These are phyloP conservation scores for Leptatherina wallacei DNA, from an alignment of 2,797 vertebrate genomes.

Conservation along the genomic window DNA sequence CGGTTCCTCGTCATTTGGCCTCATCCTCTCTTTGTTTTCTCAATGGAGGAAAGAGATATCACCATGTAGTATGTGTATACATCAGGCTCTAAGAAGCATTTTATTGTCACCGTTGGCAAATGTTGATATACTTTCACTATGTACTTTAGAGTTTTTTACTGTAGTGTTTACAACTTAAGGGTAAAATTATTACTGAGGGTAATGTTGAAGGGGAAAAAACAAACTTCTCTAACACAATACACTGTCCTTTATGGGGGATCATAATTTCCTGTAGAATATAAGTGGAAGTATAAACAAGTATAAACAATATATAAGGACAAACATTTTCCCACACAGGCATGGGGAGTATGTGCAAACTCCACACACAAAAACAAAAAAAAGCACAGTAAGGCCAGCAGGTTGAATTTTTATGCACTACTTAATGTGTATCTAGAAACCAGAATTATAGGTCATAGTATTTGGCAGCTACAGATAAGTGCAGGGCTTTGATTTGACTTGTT, in stretches of 20 bases:
- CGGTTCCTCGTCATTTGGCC: conserved; percentile 3
- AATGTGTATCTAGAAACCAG: background rate
- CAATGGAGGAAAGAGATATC: background rate
- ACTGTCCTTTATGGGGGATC: background rate
- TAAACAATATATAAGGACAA: background rate
- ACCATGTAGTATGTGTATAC: background rate
- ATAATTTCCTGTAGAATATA: background rate
- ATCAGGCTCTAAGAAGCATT: background rate
- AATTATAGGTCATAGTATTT: no score
- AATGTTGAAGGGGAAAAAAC: background rate
- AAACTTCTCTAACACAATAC: background rate
- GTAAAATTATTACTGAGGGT: background rate
- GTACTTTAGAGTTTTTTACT: background rate
- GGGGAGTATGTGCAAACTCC: background rate
- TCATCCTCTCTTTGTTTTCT: conserved; percentile 11
- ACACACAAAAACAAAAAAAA: background rate
- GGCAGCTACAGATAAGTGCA: no score
- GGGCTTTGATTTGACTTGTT: background rate
- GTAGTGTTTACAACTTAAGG: background rate
- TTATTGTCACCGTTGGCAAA: background rate
- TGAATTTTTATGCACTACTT: background rate
- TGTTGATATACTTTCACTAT: background rate
- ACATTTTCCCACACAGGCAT: background rate
- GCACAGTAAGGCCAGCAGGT: background rate
- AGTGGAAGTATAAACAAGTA: background rate